phyloP scores from a whole-genome alignment of 2,797 vertebrate species.

The Cossypha caffra region DNA sequence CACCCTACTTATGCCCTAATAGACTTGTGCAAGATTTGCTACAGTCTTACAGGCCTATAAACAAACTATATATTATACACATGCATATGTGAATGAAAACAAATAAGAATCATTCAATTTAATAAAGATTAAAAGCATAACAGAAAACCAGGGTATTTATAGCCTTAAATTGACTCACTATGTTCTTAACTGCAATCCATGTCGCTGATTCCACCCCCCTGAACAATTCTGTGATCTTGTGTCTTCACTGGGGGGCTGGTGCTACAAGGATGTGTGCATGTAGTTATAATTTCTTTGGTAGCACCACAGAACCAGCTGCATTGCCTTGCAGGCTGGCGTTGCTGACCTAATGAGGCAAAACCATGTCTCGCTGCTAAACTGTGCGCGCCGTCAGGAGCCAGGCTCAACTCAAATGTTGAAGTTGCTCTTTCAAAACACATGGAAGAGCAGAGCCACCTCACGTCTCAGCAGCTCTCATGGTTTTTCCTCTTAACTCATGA shows the following conservation, averaged over 20 bases:
- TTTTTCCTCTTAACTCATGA: background rate
- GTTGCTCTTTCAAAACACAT: background rate
- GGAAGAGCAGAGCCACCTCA: background rate
- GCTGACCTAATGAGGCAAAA: constrained; percentile 53
- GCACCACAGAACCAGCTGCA: background rate
- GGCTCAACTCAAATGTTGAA: background rate
- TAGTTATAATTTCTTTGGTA: constrained; percentile 9
- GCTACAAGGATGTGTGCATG: background rate
- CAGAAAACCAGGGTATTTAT: background rate
- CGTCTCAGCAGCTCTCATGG: background rate
- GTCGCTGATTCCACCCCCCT: background rate
- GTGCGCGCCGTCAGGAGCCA: background rate
- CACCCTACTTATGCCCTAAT: background rate
- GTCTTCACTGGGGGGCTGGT: background rate
- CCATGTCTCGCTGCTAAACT: background rate
- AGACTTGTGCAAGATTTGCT: background rate
- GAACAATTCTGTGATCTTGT: background rate
- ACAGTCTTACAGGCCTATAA: background rate
- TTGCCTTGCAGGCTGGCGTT: background rate
- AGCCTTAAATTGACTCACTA: constrained; percentile 24
- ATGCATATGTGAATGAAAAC: background rate
- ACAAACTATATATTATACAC: background rate
- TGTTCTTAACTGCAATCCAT: background rate
- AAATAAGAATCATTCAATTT: background rate
- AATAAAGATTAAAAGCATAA: constrained; percentile 37